Conservation (phyloP, 1,140 invertebrate species). For the Sycobia sp. region DNA sequence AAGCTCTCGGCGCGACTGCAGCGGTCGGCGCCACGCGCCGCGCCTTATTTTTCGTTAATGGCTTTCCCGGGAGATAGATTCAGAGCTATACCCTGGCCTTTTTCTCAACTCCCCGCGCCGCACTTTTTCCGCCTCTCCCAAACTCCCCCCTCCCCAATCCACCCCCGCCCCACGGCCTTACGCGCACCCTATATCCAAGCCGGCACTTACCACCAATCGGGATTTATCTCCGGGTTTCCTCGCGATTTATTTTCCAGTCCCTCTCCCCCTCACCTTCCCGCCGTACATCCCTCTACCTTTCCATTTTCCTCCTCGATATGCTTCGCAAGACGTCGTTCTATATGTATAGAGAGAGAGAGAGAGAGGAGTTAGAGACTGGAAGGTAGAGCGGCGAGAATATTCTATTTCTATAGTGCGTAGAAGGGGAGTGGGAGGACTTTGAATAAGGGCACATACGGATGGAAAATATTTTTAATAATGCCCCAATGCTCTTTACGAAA, state of each 20-base stretch:
- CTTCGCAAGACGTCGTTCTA: conserved; percentile 25
- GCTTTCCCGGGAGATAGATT: conserved; percentile 39
- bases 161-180: too few species aligned
- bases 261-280: too few species aligned
- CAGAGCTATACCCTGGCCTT: conserved; percentile 33
- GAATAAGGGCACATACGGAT: too few species aligned
- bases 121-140: conserved; percentile 31
- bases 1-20: too few species aligned
- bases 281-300: conserved; percentile 13
- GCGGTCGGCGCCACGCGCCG: too few species aligned
- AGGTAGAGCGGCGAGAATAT: conserved; percentile 31
- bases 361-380: too few species aligned
- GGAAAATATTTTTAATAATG: too few species aligned
- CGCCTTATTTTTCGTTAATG: conserved; percentile 41
- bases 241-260: conserved; percentile 29
- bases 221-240: conserved; percentile 27
- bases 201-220: conserved; percentile 35
- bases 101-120: conserved; percentile 18
- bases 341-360: too few species aligned
- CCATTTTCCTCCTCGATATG: conserved; percentile 20
- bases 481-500: too few species aligned
- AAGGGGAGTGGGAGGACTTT: too few species aligned
- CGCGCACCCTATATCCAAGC: too few species aligned
- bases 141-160: conserved; percentile 15
- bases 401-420: background rate